Evolutionary conservation across 2,113 vertebrate species (phyloP).

Genomic region (Plectropomus leopardus): DNA sequence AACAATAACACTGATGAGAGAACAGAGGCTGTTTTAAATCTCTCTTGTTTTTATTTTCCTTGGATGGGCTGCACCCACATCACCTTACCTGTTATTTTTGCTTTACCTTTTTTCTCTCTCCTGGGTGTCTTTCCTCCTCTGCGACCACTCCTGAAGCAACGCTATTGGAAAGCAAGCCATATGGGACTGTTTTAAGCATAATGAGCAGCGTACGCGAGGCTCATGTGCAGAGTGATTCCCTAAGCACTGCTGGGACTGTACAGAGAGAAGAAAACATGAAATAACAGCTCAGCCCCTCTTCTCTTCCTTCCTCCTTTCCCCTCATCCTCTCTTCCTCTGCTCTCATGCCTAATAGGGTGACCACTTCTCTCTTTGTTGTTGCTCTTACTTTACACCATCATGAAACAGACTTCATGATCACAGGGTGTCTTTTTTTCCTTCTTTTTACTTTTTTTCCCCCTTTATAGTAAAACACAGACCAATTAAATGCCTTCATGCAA

Average conservation of each 20-base stretch:
- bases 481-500: conserved; percentile 56
- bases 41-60: conserved; percentile 1
- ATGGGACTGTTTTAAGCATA: conserved; percentile 56
- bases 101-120: conserved; percentile 13
- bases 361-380: conserved; percentile 44
- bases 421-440: conserved; percentile 17
- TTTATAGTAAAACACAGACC: conserved; percentile 26
- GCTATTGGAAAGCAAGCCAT: conserved; percentile 28
- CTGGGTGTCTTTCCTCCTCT: conserved; percentile 33
- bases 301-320: conserved; percentile 35
- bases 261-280: conserved; percentile 47
- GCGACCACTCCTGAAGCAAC: background rate
- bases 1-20: conserved; percentile 28
- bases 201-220: conserved; percentile 60
- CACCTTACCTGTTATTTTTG: conserved; percentile 1
- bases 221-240: conserved; percentile 49
- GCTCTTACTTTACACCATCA: conserved; percentile 25
- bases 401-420: conserved; percentile 58
- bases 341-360: conserved; percentile 23
- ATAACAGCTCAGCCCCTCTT: conserved; percentile 34
- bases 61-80: conserved; percentile 3
- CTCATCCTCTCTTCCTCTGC: conserved; percentile 33
- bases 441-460: background rate
- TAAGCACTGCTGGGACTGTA: conserved; percentile 39
- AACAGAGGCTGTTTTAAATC: conserved; percentile 19